Evolutionary conservation across 1,140 invertebrate species (phyloP).

Genomic region (Lithobius niger): DNA sequence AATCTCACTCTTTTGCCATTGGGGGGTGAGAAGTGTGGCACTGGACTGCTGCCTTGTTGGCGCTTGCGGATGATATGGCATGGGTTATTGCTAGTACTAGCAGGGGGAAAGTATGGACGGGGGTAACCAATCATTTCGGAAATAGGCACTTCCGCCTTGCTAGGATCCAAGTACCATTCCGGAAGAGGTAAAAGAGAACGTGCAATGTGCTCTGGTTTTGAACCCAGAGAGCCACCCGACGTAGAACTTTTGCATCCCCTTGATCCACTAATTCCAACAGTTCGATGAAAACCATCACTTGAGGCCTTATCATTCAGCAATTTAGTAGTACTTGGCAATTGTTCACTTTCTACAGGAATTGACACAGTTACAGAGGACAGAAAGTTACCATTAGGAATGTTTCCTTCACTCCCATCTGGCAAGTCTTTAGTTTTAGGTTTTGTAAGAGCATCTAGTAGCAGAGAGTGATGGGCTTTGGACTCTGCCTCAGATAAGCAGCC

Average conservation of each 20-base stretch:
- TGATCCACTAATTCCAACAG: not conserved
- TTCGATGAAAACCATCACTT: not conserved
- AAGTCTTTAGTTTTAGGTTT: slow-evolving; percentile 1
- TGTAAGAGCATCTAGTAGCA: not conserved
- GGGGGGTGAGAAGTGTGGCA: no score
- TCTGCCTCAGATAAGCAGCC: no score
- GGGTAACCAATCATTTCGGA: slow-evolving; percentile 11
- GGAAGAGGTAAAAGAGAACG: slow-evolving; percentile 6
- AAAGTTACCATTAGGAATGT: no score
- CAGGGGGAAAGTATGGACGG: slow-evolving; percentile 7
- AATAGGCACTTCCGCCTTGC: slow-evolving; percentile 4
- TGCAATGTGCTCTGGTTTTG: not conserved
- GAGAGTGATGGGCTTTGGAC: no score
- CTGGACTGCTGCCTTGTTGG: no score
- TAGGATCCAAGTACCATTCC: slow-evolving; percentile 11
- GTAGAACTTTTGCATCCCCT: not conserved
- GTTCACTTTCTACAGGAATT: not conserved
- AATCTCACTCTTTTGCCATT: no score
- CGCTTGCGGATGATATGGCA: no score
- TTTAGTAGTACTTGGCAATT: not conserved
- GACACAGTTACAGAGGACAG: no score
- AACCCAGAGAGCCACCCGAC: not conserved
- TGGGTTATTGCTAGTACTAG: no score
- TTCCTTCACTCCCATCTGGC: no score
- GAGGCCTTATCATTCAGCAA: not conserved